These are phyloP conservation scores for Trachops cirrhosus DNA, from an alignment of 2,797 vertebrate genomes.

Conservation along the genomic window DNA sequence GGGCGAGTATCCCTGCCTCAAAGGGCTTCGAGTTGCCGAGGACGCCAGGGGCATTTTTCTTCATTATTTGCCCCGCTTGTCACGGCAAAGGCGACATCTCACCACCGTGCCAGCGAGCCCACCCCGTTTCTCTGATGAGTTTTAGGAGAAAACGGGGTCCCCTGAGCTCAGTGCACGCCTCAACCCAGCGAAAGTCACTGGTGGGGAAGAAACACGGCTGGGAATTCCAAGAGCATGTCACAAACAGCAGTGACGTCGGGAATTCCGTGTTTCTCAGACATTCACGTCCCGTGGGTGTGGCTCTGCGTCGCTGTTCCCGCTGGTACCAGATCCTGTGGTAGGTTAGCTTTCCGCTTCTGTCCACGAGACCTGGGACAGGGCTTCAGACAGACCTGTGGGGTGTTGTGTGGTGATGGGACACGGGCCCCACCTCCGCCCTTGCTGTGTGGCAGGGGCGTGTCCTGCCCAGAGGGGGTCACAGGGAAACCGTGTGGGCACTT, in stretches of 20 bases:
- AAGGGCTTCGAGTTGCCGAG: not conserved
- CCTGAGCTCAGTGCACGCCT: not conserved
- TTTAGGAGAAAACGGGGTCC: not conserved
- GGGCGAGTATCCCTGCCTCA: not conserved
- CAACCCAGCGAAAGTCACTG: not conserved
- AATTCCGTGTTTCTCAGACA: rapidly evolving
- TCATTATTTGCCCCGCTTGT: not conserved
- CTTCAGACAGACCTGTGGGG: not conserved
- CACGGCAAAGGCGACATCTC: not conserved
- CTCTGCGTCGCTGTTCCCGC: not conserved
- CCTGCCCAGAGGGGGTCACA: not conserved
- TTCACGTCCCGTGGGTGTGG: too few relatives aligned
- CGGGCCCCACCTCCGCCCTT: rapidly evolving
- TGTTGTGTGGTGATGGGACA: rapidly evolving
- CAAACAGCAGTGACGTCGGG: not conserved
- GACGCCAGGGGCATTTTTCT: not conserved
- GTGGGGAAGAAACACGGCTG: not conserved
- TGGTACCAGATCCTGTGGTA: too few relatives aligned
- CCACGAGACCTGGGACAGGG: rapidly evolving
- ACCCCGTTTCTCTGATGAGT: not conserved
- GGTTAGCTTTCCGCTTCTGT: not conserved
- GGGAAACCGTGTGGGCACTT: not conserved
- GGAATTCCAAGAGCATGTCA: not conserved
- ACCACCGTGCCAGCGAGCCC: not conserved
- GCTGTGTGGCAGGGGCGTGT: too few relatives aligned